Evolutionary conservation across 2,888 invertebrate genomes (phyloP), one percentile per base, ranked within the genome.

Genomic region (Gasteruption jaculator): DNA sequence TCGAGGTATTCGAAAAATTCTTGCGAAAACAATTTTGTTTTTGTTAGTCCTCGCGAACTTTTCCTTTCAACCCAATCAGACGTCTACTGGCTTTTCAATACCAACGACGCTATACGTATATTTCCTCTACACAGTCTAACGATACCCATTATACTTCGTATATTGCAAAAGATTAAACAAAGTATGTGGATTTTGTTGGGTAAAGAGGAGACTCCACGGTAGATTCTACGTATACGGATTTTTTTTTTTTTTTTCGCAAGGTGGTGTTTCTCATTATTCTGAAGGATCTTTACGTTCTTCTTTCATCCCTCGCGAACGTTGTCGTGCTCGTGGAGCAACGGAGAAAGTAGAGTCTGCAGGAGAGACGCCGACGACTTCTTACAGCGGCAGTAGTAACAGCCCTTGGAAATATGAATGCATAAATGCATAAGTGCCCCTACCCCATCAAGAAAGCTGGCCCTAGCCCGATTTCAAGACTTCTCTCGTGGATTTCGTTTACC

Each of bases 381-480:
- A 55, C 54, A 47, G 49, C 48, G 47, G 48, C 55, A 54, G 54
- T 50, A 53, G 55, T n/a, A n/a, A n/a, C n/a, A 60, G 61, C 60
- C 58, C 64, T 55, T 59, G 59, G 62, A 68, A 68, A 70, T 67
- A 66, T 63, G 65, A 68, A 70, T 70, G 68, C 68, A 69, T 70
- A 68, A 70, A 69, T 69, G 68, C 68, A 69, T 68, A 68, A 67
- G 63, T 58, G 61, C 60, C 61, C 62, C 60, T 50, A 45, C 56
- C 52, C 31, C 15, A n/a, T n/a, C n/a, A n/a, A n/a, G n/a, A n/a
- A 41, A 41, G 16, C 42, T 38, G 20, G 41, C 38, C 41, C 43
- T 41, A 45, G 46, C 39, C 41, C 31, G 45, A 44, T 46, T 39
- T 36, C 53, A 43, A 46, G 46, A 48, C 49, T 42, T 43, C 41